Base-by-base conservation (phyloP, 2,888 invertebrate species). In the Pachycephus smyrnensis region DNA sequence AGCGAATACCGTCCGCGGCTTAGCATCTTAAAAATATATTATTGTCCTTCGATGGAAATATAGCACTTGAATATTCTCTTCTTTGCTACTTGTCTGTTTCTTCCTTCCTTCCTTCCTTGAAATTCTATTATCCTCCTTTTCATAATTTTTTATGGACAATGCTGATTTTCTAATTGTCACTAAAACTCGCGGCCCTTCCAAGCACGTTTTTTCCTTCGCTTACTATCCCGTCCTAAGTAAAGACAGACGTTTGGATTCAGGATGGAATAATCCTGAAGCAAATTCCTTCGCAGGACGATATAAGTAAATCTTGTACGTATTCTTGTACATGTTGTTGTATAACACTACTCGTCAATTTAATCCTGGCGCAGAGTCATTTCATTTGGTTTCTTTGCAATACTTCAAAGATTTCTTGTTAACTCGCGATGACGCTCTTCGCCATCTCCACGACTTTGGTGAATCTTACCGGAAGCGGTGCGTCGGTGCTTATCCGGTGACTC, bases 11-110 rank as follows among this genome's bases (percentile, higher is more conserved):
- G 31, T 23, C 71, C 40, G 40, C 15, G 71, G 36, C 4, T 40
- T 15, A 40, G 15, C 40, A 82, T 84, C 90, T 91, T 91, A 91
- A 89, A 90, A 89, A 90, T 91, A 91, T 88, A 91, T 91, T 91
- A 91, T 91, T 91, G 91, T 91, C 91, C 89, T 91, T 91, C 88
- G 87, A 90, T 89, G 88, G 88, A 90, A 90, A 90, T 88, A 87
- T 88, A 88, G 88, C 90, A 89, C 88, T 89, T 88, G 85, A 86
- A 86, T 31, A 36, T 71, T 68, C 75, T 73, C 69, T 73, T 37
- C 12, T 36, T 68, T 73, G 55, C 69, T 79, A 35, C 73, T 69
- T 55, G 76, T 79, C 73, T 55, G 23, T 23, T 55, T 23, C 9
- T 55, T 23, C 9, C 15, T 55, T 23, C 9, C 2, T 55, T 55